Conservation (phyloP, 2,888 invertebrate genomes). For the Himalopsyche tibetana region DNA sequence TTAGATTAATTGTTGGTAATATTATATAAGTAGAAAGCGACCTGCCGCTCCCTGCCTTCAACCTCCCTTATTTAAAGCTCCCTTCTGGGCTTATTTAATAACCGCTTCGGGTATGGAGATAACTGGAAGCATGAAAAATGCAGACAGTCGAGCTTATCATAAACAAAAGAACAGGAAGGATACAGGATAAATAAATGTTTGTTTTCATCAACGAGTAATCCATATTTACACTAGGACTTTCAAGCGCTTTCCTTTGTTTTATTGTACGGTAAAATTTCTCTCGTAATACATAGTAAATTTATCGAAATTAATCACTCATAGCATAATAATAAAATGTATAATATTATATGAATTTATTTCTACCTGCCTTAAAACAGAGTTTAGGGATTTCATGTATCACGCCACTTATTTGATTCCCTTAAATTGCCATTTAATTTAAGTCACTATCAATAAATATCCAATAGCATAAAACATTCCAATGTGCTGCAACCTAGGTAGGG, state of each 20-base stretch:
- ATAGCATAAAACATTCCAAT: too few relatives aligned
- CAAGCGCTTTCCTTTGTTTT: neutral
- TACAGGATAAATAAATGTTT: slow-evolving; percentile 29
- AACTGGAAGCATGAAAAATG: slow-evolving; percentile 9
- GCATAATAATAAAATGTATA: too few relatives aligned
- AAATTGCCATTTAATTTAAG: too few relatives aligned
- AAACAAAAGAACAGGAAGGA: slow-evolving; percentile 18
- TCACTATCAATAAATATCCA: too few relatives aligned
- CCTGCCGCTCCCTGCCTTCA: neutral
- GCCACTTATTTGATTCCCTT: too few relatives aligned
- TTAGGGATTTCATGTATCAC: too few relatives aligned
- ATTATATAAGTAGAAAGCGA: too few relatives aligned
- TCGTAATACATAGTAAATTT: neutral
- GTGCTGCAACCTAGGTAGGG: too few relatives aligned
- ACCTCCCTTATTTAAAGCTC: neutral
- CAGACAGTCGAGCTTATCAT: slow-evolving; percentile 34
- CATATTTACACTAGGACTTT: neutral
- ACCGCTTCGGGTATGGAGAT: slow-evolving; percentile 2
- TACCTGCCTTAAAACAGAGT: too few relatives aligned
- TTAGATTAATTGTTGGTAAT: too few relatives aligned
- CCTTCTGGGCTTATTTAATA: slow-evolving; percentile 6
- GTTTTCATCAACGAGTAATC: slow-evolving; percentile 30
- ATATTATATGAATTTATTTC: too few relatives aligned
- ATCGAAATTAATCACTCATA: neutral
- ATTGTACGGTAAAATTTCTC: neutral